phyloP scores from a whole-genome alignment of 92 coral and sea anemone genomes.

The Porites evermanni region DNA sequence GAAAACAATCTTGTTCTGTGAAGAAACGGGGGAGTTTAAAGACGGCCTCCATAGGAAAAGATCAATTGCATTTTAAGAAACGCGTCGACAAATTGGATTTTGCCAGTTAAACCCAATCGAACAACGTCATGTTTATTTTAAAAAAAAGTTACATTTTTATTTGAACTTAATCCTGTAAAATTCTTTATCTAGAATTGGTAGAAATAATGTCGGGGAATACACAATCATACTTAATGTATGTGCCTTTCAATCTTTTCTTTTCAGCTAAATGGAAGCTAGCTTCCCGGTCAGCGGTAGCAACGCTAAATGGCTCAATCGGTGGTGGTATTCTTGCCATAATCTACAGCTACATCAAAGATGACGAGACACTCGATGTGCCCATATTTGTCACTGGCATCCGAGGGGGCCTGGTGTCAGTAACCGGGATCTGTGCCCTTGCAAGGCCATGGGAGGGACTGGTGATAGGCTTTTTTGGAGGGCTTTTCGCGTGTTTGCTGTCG shows the following conservation, averaged over 20 bases:
- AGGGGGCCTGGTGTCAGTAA: slow-evolving; percentile 90
- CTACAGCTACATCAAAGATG: slow-evolving; percentile 71
- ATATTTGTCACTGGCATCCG: slow-evolving; percentile 82
- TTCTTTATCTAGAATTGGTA: no score
- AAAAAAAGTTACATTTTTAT: no score
- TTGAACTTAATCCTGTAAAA: no score
- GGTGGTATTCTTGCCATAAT: slow-evolving; percentile 76
- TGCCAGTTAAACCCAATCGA: no score
- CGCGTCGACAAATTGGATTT: no score
- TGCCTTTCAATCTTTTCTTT: neutral
- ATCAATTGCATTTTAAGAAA: no score
- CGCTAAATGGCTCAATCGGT: slow-evolving; percentile 85
- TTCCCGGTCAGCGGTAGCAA: slow-evolving; percentile 79
- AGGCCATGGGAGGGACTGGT: slow-evolving; percentile 89
- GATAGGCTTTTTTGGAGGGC: slow-evolving; percentile 80
- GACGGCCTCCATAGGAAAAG: no score
- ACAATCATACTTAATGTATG: no score
- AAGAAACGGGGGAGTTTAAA: no score
- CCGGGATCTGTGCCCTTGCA: slow-evolving; percentile 90
- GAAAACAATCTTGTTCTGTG: no score
- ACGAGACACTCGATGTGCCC: slow-evolving; percentile 78
- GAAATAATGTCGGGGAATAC: no score
- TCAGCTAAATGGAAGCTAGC: slow-evolving; percentile 45
- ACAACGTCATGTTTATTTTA: no score
- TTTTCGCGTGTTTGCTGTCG: slow-evolving; percentile 78